phyloP scores from a whole-genome alignment of 1,140 invertebrate genomes.

The Formica selysi region DNA sequence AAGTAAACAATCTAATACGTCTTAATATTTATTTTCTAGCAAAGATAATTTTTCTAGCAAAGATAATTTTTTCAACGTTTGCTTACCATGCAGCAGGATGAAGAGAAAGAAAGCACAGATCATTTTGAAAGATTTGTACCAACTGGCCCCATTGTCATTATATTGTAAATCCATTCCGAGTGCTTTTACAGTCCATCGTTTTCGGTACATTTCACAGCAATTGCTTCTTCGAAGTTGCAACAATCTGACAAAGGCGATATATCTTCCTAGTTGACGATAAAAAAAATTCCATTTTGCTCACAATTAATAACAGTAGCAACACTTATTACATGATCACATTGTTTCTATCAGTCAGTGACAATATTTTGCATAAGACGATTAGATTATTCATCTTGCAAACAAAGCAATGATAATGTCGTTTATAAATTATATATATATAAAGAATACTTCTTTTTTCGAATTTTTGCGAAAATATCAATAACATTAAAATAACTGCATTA shows the following conservation, averaged over 20 bases:
- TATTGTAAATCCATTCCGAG: constrained; percentile 76
- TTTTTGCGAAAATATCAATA: neutral
- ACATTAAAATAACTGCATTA: neutral
- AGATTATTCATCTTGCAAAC: constrained; percentile 20
- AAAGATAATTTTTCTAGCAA: neutral
- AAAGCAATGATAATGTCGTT: too few relatives aligned
- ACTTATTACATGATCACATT: constrained; percentile 8
- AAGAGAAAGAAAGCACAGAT: constrained; percentile 73
- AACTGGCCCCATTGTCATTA: constrained; percentile 60
- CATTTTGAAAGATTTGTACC: constrained; percentile 67
- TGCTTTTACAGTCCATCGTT: constrained; percentile 75
- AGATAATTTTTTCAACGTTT: neutral
- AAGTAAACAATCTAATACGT: neutral
- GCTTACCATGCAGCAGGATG: constrained; percentile 76
- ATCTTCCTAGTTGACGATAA: constrained; percentile 55
- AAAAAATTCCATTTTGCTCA: constrained; percentile 45
- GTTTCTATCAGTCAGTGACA: constrained; percentile 27
- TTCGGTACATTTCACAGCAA: constrained; percentile 79
- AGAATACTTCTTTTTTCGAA: neutral
- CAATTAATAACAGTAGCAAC: constrained; percentile 16
- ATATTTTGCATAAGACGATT: neutral
- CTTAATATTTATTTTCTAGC: neutral
- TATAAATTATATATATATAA: neutral
- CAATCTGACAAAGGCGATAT: constrained; percentile 22
- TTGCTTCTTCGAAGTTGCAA: constrained; percentile 66